phyloP scores from a whole-genome alignment of 2,797 vertebrate species.

The Xenopus petersii region DNA sequence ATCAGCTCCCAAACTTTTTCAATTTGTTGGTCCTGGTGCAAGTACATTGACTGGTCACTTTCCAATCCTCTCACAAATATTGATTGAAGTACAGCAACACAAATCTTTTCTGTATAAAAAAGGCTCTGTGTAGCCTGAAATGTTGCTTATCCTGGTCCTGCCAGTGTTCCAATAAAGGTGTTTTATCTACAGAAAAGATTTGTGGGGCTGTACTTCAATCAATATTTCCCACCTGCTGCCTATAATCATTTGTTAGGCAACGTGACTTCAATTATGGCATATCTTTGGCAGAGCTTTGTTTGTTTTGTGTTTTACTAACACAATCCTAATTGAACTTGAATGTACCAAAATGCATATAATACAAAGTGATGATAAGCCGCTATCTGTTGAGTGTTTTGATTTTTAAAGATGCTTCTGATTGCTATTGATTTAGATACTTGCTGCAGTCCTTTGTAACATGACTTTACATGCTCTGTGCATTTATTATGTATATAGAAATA shows the following conservation, averaged over 20 bases:
- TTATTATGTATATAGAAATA: constrained; percentile 54
- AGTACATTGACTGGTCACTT: no score
- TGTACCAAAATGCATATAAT: constrained; percentile 39
- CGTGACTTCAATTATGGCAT: constrained; percentile 4
- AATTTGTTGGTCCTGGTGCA: no score
- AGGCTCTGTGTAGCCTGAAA: no score
- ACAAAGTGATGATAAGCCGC: constrained; percentile 27
- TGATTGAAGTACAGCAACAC: no score
- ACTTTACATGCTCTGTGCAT: constrained; percentile 38
- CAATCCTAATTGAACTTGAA: constrained; percentile 12
- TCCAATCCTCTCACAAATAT: no score
- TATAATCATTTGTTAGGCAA: constrained; percentile 7
- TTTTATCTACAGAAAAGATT: no score
- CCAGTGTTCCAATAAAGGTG: no score
- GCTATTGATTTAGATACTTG: constrained; percentile 44
- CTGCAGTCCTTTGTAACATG: constrained; percentile 38
- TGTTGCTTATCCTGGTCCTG: no score
- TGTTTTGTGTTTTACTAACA: constrained; percentile 44
- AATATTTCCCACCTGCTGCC: neutral
- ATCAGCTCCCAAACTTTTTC: no score
- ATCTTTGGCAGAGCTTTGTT: neutral
- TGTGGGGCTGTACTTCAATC: no score
- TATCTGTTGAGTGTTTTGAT: constrained; percentile 5
- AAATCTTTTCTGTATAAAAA: no score
- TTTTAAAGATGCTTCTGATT: constrained; percentile 17